Evolutionary conservation across 2,113 vertebrate species (phyloP), one percentile per base, ranked within the genome.

Genomic region (Equus quagga): DNA sequence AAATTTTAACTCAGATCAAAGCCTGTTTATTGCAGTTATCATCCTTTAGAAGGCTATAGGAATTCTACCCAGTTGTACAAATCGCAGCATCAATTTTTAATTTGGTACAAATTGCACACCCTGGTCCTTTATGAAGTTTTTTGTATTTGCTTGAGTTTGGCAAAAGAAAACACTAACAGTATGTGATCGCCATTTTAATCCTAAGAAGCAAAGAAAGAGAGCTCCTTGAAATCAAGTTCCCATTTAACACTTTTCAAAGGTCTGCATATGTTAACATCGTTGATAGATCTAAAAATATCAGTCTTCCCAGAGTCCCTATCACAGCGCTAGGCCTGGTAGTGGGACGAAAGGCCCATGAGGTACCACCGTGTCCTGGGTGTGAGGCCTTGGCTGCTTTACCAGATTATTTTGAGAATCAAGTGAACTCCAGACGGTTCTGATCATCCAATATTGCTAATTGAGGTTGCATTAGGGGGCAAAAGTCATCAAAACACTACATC

Each of bases 291-390:
- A 6, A 72, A 51, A 23, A 18, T 13, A 33, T 17, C 19, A 4
- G 44, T 72, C 64, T 80, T 41, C 15, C 26, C 64, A 14, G 14
- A 58, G 70, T 19, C 1, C 21, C 54, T 8, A 3, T 28, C 33
- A 24, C 15, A 2, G 33, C 0, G 0, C 58, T 4, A 3, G 33
- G 19, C 19, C 31, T 15, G 2, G 23, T 1, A 23, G 19, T 3
- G 9, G 18, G 46, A 56, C 21, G 33, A 23, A n/a, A 19, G 21
- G 26, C 8, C 49, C n/a, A 3, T 0, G 5, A 28, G 0, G 18
- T 1, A 14, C 36, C n/a, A 11, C 44, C 0, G 0, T 5, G 10
- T 1, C 31, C n/a, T 1, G 5, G 54, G 62, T 36, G 1, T 3
- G 69, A 60, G 41, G 9, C 46, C 41, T n/a, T 5, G 7, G 72